Conservation (phyloP, 2,888 invertebrate species). For the Lissocephala sabroskyi region DNA sequence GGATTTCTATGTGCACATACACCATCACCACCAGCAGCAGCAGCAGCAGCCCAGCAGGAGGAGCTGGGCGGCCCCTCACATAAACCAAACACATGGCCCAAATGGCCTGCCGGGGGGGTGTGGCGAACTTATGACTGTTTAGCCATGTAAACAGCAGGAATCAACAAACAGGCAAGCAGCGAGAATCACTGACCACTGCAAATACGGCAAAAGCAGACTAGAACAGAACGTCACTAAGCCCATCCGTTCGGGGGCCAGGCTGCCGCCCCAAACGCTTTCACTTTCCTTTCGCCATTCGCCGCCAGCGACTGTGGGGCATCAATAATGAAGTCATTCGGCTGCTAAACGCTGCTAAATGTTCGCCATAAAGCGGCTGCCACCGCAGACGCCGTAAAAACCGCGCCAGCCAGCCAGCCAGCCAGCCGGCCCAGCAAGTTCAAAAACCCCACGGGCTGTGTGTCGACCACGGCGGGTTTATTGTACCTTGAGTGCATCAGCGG, state of each 20-base stretch:
- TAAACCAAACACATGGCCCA: too few relatives aligned
- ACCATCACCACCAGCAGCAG: too few relatives aligned
- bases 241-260: too few relatives aligned
- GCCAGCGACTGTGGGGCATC: too few relatives aligned
- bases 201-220: neutral
- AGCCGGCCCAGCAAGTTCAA: slow-evolving; percentile 47
- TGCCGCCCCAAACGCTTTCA: slow-evolving; percentile 33
- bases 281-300: slow-evolving; percentile 30
- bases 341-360: slow-evolving; percentile 52
- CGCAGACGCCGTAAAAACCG: slow-evolving; percentile 41
- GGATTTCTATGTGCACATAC: too few relatives aligned
- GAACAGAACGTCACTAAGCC: too few relatives aligned
- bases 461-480: slow-evolving; percentile 53
- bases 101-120: too few relatives aligned
- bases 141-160: neutral
- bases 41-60: too few relatives aligned
- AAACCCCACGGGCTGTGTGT: slow-evolving; percentile 47
- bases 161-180: slow-evolving; percentile 1
- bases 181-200: neutral
- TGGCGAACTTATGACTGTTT: too few relatives aligned
- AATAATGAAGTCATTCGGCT: slow-evolving; percentile 54
- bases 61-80: too few relatives aligned
- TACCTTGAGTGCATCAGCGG: slow-evolving; percentile 38
- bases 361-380: slow-evolving; percentile 36
- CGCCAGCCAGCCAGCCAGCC: slow-evolving; percentile 9